Base-by-base conservation (phyloP, 1,140 invertebrate genomes). In the Drosophila sucinea region DNA sequence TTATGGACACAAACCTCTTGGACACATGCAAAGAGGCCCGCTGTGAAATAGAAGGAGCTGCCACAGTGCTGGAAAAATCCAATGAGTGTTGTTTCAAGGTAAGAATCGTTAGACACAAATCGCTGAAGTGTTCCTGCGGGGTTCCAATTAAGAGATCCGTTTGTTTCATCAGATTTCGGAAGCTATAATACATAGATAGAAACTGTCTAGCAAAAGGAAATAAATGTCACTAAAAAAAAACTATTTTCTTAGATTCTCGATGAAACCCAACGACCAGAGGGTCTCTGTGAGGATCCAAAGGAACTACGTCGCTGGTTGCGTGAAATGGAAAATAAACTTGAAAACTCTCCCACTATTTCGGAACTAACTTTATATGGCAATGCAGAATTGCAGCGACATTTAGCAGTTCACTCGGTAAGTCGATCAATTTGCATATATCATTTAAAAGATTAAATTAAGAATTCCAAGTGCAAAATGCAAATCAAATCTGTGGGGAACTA, bases 1-100 rank as follows among this genome's bases (percentile, higher is more conserved):
- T 98, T 85, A 98, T 98, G 97, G 97, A 98, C 92, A 97, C 96
- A 91, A 96, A 97, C 90, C 95, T 98, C 67, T 96, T 98, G 70
- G 97, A 98, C 89, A 96, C 95, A 75, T 98, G 97, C 93, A 95
- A 95, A 92, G 96, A 92, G 77, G 90, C 91, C 2, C 70, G 90
- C 23, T 85, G 79, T 70, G 91, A 92, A 60, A 81, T 92, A 54
- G 91, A 92, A 79, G 84, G 84, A 60, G 76, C 77, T 32, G 60
- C 75, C 40, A 75, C 67, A 35, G 70, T 67, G 6, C 30, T 75
- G 47, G 72, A 78, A 27, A 79, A 70, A 29, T 63, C 80, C 29
- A 77, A 65, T 44, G 79, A 82, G 8, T 66, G 57, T 61, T 75
- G 70, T 44, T 62, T 74, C 7, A 81, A 90, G 85, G 87, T 90